These are phyloP conservation scores for Galerucella nymphaeae DNA, from an alignment of 2,888 invertebrate genomes.

Conservation along the genomic window DNA sequence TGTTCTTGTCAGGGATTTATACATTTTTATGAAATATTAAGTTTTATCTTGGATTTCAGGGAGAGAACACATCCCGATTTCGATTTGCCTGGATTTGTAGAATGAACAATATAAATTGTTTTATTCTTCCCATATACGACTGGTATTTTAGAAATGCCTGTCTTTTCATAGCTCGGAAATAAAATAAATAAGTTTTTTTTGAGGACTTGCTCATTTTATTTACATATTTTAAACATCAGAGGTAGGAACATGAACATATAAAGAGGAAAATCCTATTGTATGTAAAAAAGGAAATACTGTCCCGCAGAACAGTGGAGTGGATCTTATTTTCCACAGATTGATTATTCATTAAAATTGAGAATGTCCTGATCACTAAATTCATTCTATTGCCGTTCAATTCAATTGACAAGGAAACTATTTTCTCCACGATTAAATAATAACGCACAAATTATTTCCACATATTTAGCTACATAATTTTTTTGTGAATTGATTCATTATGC, in stretches of 20 bases:
- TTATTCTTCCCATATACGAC: slow-evolving; percentile 7
- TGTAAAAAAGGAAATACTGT: slow-evolving; percentile 2
- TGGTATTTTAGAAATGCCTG: slow-evolving; percentile 25
- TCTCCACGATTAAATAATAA: no score
- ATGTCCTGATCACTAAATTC: no score
- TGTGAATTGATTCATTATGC: no score
- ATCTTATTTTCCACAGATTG: not conserved
- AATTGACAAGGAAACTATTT: no score
- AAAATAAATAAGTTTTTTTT: slow-evolving; percentile 28
- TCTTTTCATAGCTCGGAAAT: slow-evolving; percentile 27
- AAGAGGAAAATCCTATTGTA: slow-evolving; percentile 13
- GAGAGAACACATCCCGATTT: slow-evolving; percentile 18
- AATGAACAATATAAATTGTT: slow-evolving; percentile 22
- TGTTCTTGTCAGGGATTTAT: not conserved
- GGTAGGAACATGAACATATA: slow-evolving; percentile 8
- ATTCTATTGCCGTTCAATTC: no score
- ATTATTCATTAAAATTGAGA: no score
- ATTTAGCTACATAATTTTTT: no score
- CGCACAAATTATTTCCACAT: no score
- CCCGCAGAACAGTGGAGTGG: not conserved
- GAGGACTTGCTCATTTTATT: slow-evolving; percentile 29
- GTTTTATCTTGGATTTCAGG: slow-evolving; percentile 11
- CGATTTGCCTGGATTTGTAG: slow-evolving; percentile 20
- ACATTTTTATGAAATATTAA: slow-evolving; percentile 18
- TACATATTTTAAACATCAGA: slow-evolving; percentile 27